Evolutionary conservation across 1,140 invertebrate genomes (phyloP).

Genomic region (Phenacoccus solenopsis): DNA sequence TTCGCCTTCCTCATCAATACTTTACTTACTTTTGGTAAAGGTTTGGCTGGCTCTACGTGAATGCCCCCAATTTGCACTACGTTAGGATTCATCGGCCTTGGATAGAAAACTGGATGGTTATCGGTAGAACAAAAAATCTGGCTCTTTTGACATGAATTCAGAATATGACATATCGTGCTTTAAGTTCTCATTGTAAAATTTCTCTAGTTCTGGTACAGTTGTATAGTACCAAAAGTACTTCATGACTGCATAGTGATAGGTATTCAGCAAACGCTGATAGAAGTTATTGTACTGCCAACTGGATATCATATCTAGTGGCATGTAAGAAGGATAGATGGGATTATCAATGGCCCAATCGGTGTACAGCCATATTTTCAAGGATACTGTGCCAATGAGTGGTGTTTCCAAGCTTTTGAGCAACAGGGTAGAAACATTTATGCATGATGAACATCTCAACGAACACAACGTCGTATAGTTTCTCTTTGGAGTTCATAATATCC

Average conservation of each 20-base stretch:
- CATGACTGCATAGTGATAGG: neutral
- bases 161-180: neutral
- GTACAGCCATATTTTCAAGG: neutral
- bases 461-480: neutral
- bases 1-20: too few species aligned
- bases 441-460: neutral
- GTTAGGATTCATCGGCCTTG: slow-evolving; percentile 26
- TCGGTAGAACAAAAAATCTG: slow-evolving; percentile 25
- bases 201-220: neutral
- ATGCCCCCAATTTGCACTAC: slow-evolving; percentile 30
- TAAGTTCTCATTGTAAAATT: neutral
- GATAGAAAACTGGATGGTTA: slow-evolving; percentile 29
- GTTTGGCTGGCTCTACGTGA: neutral
- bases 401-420: neutral
- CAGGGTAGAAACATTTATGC: neutral
- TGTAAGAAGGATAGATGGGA: neutral
- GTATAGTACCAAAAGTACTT: too few species aligned
- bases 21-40: neutral
- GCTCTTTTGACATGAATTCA: neutral
- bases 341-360: neutral
- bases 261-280: neutral
- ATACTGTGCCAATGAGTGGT: neutral
- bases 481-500: neutral
- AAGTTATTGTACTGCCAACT: neutral
- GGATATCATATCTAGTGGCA: neutral